These are phyloP conservation scores for Ichneumon xanthorius DNA, from an alignment of 2,888 invertebrate species.

Conservation along the genomic window DNA sequence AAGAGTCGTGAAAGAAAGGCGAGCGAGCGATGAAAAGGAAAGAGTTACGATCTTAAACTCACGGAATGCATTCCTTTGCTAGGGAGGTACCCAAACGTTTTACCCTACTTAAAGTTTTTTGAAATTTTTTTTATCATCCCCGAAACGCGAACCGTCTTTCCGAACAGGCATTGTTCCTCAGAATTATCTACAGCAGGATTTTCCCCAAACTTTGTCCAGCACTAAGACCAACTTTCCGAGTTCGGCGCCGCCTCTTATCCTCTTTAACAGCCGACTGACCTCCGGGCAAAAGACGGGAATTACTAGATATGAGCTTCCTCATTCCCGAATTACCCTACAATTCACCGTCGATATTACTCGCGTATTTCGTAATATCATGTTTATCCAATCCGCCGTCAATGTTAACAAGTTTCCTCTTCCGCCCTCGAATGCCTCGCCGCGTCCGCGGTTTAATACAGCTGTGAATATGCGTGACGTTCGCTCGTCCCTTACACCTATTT, in stretches of 20 bases:
- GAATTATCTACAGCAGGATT: not conserved
- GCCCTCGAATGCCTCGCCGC: not conserved
- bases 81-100: conserved; percentile 41
- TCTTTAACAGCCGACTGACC: not conserved
- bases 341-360: not conserved
- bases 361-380: too few relatives aligned
- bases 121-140: not conserved
- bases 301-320: not conserved
- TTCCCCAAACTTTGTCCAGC: not conserved
- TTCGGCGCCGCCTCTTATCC: not conserved
- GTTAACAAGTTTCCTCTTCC: not conserved
- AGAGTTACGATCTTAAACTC: conserved; percentile 58
- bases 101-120: not conserved
- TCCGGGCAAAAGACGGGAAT: too few relatives aligned
- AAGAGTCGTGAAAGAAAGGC: conserved; percentile 5
- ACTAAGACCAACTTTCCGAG: not conserved
- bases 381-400: not conserved
- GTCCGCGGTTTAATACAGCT: not conserved
- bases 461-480: conserved; percentile 30
- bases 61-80: conserved; percentile 61
- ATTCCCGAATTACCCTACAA: not conserved
- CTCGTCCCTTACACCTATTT: conserved; percentile 43
- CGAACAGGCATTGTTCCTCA: not conserved
- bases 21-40: conserved; percentile 57
- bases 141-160: not conserved